phyloP scores from a whole-genome alignment of 2,888 invertebrate species.

The Corythucha ciliata region DNA sequence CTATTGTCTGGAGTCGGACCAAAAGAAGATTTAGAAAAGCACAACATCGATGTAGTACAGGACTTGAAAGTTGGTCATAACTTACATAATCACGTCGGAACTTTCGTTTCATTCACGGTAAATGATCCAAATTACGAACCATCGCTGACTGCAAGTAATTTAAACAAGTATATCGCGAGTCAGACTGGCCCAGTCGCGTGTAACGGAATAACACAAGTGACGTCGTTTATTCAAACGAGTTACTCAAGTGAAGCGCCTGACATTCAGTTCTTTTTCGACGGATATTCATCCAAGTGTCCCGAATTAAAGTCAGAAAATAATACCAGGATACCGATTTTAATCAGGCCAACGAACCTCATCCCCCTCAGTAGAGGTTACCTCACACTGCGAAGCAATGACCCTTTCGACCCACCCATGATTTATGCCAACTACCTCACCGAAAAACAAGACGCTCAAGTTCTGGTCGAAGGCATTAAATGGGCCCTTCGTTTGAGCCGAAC shows the following conservation, averaged over 20 bases:
- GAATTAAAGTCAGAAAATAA: no score
- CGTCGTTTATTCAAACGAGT: conserved; percentile 42
- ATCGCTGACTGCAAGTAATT: conserved; percentile 35
- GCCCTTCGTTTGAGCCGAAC: conserved; percentile 32
- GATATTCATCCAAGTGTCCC: conserved; percentile 40
- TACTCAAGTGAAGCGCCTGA: conserved; percentile 41
- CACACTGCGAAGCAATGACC: conserved; percentile 43
- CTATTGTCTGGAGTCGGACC: conserved; percentile 60
- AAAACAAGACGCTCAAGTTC: conserved; percentile 40
- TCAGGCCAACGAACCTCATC: conserved; percentile 40
- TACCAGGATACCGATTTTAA: no score
- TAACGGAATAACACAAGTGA: conserved; percentile 44
- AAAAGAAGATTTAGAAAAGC: conserved; percentile 43
- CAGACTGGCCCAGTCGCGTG: conserved; percentile 42
- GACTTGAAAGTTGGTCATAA: conserved; percentile 49
- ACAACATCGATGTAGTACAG: conserved; percentile 43
- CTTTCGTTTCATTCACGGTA: conserved; percentile 39
- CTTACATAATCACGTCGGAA: conserved; percentile 47
- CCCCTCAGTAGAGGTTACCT: conserved; percentile 39
- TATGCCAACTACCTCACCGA: conserved; percentile 47
- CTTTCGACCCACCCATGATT: conserved; percentile 45
- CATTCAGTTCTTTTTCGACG: conserved; percentile 43
- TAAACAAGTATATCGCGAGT: conserved; percentile 40
- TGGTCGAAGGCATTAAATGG: conserved; percentile 39
- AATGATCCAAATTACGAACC: conserved; percentile 28